phyloP scores from a whole-genome alignment of 2,888 invertebrate species.

The Frankliniella intonsa region DNA sequence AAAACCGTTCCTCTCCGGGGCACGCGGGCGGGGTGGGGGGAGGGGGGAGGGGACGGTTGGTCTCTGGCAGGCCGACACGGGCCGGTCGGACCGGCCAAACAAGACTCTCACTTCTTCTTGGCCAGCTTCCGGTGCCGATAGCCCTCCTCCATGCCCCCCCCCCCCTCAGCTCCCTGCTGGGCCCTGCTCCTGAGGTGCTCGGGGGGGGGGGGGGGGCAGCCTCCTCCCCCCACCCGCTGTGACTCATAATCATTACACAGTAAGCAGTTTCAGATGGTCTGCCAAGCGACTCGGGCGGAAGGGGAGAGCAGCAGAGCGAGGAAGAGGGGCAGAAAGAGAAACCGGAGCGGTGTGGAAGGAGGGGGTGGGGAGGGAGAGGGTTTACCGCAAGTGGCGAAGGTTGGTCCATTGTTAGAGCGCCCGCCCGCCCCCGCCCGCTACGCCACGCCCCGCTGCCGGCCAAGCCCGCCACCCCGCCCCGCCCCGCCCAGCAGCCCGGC shows the following conservation, averaged over 20 bases:
- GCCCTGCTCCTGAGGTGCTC: not conserved
- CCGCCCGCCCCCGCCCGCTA: not conserved
- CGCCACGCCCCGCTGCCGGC: not conserved
- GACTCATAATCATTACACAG: not conserved
- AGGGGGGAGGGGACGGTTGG: not conserved
- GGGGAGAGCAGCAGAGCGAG: not conserved
- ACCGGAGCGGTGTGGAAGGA: not conserved
- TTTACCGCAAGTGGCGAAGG: not conserved
- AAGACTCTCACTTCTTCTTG: not conserved
- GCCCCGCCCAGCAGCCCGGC: not conserved
- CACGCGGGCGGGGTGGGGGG: not conserved
- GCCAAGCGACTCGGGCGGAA: not conserved
- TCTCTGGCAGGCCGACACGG: too few species aligned
- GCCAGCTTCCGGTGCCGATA: not conserved
- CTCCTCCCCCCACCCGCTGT: not conserved
- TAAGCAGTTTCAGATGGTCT: constrained; percentile 2
- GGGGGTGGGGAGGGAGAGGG: not conserved
- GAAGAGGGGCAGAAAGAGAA: not conserved
- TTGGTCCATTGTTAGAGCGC: not conserved
- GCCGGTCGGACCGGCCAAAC: not conserved
- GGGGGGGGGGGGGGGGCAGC: not conserved
- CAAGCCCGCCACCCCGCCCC: not conserved
- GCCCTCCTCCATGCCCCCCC: not conserved
- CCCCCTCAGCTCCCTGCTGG: not conserved
- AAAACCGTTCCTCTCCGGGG: not conserved